Base-by-base conservation (phyloP, 1,140 invertebrate species). In the Anthonomus grandis region DNA sequence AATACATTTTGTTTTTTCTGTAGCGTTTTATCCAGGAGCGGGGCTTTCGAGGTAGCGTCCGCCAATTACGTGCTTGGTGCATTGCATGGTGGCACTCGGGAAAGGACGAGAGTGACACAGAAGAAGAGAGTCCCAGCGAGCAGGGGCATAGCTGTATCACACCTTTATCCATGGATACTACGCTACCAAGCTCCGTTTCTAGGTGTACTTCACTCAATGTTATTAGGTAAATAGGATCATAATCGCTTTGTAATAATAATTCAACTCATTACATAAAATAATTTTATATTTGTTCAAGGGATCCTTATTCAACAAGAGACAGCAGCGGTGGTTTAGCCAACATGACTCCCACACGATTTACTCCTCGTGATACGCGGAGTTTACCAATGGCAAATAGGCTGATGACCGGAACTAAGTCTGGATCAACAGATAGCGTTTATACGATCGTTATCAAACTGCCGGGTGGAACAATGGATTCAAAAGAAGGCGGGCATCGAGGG, bases 371-470 rank as follows among this genome's bases (percentile, higher is more conserved):
- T 61, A 64, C 72, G 21, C 54, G 73, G 52, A 71, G 73, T 64
- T 54, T 76, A 54, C 70, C 74, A 73, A 61, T 71, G 19, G 60
- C 65, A 5, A 76, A 70, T 50, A 74, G 74, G 15, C 63, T 79
- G n/a, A 77, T 79, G 22, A 77, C 79, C 6, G 77, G 79, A 9
- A n/a, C n/a, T n/a, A 80, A 84, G 55, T 86, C 85, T 3, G 78
- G 82, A 9, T 86, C 85, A 21, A 84, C 80, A 50, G 86, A 88
- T 59, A 86, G 84, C 31, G 86, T 96, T 5, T 96, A 95, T 78
- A 96, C 93, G 45, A 96, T 96, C 68, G 74, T 97, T 52, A 97
- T 96, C 61, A 81, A 86, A 63, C 76, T 97, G 59, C 92, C 92
- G 3, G 67, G 67, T 12, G 72, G 74, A 36, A 82, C 82, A 1